Evolutionary conservation across 1,140 invertebrate genomes (phyloP).

Genomic region (Heliconius melpomene): DNA sequence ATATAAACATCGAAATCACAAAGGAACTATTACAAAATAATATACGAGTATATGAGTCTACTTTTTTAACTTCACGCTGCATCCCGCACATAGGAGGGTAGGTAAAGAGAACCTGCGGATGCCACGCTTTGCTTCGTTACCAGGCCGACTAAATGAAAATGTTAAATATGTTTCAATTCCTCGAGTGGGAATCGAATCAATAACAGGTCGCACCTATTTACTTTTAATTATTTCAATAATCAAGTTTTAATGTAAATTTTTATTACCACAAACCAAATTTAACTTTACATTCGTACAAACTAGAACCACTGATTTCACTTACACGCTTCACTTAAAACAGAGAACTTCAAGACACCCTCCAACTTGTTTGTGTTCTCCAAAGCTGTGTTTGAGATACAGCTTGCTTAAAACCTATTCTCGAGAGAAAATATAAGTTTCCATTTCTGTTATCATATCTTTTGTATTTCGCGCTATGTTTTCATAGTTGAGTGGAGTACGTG

Average conservation of each 20-base stretch:
- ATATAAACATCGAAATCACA: too few species aligned
- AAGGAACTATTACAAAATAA: too few species aligned
- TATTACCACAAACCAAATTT: not conserved
- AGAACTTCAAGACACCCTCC: slow-evolving; percentile 2
- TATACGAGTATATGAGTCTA: too few species aligned
- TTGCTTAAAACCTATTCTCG: not conserved
- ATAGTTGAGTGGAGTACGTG: slow-evolving; percentile 2
- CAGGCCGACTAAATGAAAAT: too few species aligned
- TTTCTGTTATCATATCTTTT: slow-evolving; percentile 1
- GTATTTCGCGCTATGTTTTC: not conserved
- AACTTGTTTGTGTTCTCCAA: slow-evolving; percentile 1
- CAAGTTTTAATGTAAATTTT: too few species aligned
- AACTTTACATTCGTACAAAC: slow-evolving; percentile 3
- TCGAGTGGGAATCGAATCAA: too few species aligned
- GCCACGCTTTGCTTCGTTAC: too few species aligned
- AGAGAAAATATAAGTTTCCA: slow-evolving; percentile 5
- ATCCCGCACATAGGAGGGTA: too few species aligned
- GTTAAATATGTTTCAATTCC: too few species aligned
- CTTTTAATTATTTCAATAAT: not conserved
- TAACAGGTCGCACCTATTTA: not conserved
- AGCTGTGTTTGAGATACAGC: not conserved
- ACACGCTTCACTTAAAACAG: slow-evolving; percentile 10
- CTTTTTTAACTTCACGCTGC: too few species aligned
- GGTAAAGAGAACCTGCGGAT: too few species aligned
- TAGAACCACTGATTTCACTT: not conserved